A percentile compares a stretch with the other conserved stretches of the same genome.
phyloP scores from a whole-genome alignment of 2,113 vertebrate species.

The Pogonocichla stellata region DNA sequence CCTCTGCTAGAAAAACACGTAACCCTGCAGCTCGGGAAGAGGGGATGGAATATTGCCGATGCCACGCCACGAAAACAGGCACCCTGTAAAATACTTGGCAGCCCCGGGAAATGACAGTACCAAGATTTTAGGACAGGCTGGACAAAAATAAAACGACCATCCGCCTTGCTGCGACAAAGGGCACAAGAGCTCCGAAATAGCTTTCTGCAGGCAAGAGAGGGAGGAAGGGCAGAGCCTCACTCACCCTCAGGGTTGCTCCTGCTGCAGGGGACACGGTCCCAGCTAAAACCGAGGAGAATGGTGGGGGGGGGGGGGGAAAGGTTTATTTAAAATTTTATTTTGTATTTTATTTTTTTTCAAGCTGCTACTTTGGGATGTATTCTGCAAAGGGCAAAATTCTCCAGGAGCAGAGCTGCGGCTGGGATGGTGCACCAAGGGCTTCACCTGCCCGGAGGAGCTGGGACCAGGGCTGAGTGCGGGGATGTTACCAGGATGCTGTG shows the following conservation, averaged over 20 bases:
- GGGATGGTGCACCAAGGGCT: neutral
- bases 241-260: neutral
- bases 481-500: too few species aligned
- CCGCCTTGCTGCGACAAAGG: neutral
- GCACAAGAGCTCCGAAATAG: neutral
- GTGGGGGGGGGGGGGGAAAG: accelerated
- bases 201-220: neutral
- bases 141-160: neutral
- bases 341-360: neutral
- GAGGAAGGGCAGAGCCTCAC: neutral
- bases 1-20: neutral
- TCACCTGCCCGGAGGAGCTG: neutral
- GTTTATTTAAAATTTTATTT: neutral
- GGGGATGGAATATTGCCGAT: neutral
- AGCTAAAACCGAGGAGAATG: neutral
- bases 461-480: neutral
- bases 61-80: neutral
- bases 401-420: neutral
- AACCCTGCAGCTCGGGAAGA: neutral
- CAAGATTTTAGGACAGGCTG: neutral
- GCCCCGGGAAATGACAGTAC: neutral
- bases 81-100: neutral
- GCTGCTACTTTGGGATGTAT: neutral
- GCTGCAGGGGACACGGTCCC: neutral
- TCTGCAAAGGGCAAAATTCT: neutral